Conservation (phyloP, 2,888 invertebrate genomes). For the Girardia tigrina region DNA sequence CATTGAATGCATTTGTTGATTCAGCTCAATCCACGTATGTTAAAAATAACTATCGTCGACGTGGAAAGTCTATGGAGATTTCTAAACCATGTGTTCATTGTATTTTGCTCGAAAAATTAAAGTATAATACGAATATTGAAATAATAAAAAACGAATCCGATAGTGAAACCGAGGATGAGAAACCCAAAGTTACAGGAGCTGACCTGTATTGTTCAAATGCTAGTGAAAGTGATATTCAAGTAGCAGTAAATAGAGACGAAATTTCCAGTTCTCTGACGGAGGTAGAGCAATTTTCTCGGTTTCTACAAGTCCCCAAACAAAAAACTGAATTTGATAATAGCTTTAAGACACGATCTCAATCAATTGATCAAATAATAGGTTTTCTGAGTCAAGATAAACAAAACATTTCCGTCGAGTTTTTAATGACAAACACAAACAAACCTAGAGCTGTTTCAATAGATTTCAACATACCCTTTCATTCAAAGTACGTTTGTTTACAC, state of each 20-base stretch:
- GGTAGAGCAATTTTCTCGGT: background rate
- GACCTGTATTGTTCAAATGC: background rate
- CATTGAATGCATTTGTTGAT: background rate
- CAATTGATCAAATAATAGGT: background rate
- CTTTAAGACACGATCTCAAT: background rate
- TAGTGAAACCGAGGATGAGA: background rate
- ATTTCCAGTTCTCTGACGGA: background rate
- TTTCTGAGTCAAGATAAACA: constrained; percentile 8
- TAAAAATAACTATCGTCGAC: constrained; percentile 16
- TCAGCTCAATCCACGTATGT: background rate
- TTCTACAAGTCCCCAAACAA: background rate
- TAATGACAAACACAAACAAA: background rate
- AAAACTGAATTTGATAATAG: background rate
- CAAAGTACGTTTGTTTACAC: too few species aligned
- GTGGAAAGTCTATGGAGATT: constrained; percentile 27
- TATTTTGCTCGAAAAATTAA: constrained; percentile 16
- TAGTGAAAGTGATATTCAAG: background rate
- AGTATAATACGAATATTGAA: background rate
- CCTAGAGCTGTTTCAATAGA: background rate
- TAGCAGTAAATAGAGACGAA: too few species aligned
- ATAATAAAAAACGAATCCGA: background rate
- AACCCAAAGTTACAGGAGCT: background rate
- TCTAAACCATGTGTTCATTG: constrained; percentile 30
- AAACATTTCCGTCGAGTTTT: background rate
- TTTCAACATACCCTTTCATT: background rate